Evolutionary conservation across 2,888 invertebrate species (phyloP), one percentile per base, ranked within the genome.

Genomic region (Acronicta alni): DNA sequence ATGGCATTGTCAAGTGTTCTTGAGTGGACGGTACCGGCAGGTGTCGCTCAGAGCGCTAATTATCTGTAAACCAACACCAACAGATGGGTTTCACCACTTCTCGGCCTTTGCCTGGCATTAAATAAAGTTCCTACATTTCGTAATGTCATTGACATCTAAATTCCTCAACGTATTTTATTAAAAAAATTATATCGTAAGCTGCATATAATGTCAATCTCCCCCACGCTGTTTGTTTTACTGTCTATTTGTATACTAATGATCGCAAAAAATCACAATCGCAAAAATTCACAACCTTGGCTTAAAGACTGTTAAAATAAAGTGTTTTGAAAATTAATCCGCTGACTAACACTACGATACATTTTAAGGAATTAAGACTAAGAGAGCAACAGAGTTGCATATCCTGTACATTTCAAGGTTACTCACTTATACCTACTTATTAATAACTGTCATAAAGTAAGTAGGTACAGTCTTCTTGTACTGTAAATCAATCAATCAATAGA

Each of bases 31-130:
- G 61, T 60, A 71, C 73, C 81, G 79, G 80, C 90, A 89, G 89
- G 83, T 91, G 90, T 85, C 83, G 76, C 78, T 81, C 77, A 79
- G 77, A 70, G 79, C 57, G 85, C 87, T 91, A 91, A 91, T 91
- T 90, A 89, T 86, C 80, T 75, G 87, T 85, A 85, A 87, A 82
- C 78, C 70, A 83, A 89, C 79, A 89, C 84, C 79, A 81, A 81
- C 89, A 85, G 79, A 83, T 84, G 86, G 73, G 72, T 83, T 79
- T 80, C 79, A 77, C 81, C 81, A 83, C 80, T 69, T 65, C 55
- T 48, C 67, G 70, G 53, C 90, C 89, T 90, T 77, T 84, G 75
- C 65, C 72, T 75, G 80, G 77, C 82, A 82, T 81, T 83, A 80
- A 72, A 68, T 69, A 82, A 82, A 76, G 72, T 76, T 75, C 67